These are phyloP conservation scores for Triplophysa tibetana DNA, from an alignment of 2,113 vertebrate genomes.

Conservation along the genomic window DNA sequence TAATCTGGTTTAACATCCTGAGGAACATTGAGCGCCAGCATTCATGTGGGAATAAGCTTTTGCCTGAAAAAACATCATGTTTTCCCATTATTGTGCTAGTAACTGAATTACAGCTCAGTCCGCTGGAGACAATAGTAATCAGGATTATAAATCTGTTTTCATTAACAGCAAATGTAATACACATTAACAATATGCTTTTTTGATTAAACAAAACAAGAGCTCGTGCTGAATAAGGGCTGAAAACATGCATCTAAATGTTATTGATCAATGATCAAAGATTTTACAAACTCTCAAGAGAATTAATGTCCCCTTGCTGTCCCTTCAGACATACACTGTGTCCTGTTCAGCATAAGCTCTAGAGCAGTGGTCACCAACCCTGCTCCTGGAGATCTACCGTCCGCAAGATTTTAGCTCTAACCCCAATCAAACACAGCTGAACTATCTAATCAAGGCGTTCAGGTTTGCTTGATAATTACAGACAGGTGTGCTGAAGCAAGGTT, in stretches of 20 bases:
- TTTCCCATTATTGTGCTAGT: conserved; percentile 53
- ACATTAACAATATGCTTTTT: not conserved
- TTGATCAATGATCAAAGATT: not conserved
- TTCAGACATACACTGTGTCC: conserved; percentile 6
- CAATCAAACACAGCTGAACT: too few relatives aligned
- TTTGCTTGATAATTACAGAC: too few relatives aligned
- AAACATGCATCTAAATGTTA: not conserved
- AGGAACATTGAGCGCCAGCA: conserved; percentile 26
- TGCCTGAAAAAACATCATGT: conserved; percentile 43
- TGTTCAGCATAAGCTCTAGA: conserved; percentile 17
- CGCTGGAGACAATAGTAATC: conserved; percentile 39
- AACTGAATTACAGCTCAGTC: conserved; percentile 48
- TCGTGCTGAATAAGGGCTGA: not conserved
- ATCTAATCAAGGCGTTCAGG: too few relatives aligned
- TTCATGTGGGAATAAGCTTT: conserved; percentile 42
- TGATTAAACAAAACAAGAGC: conserved; percentile 33
- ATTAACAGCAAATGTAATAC: conserved; percentile 35
- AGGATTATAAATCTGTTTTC: conserved; percentile 49
- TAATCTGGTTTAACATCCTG: conserved; percentile 38
- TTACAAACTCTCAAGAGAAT: not conserved
- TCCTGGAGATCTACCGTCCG: too few relatives aligned
- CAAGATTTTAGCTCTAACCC: too few relatives aligned
- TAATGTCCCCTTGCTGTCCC: not conserved
- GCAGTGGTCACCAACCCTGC: too few relatives aligned
- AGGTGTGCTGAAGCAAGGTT: too few relatives aligned